A percentile compares a stretch with the other conserved stretches of the same genome.
These are phyloP conservation scores for Vidua chalybeata DNA, from an alignment of 2,113 vertebrate genomes.

Conservation along the genomic window DNA sequence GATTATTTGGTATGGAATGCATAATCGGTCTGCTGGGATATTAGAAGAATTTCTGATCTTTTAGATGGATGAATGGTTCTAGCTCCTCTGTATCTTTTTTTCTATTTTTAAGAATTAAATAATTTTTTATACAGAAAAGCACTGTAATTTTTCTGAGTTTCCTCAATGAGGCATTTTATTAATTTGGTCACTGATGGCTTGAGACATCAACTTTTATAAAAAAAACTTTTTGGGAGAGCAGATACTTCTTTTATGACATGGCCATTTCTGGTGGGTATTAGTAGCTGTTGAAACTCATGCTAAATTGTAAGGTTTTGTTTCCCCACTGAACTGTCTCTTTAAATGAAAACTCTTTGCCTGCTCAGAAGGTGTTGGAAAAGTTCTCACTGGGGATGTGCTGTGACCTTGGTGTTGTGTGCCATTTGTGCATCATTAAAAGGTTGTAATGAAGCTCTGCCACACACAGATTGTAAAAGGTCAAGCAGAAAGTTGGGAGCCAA, in stretches of 20 bases:
- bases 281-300: neutral
- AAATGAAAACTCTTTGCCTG: conserved; percentile 43
- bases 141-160: neutral
- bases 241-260: neutral
- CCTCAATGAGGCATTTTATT: neutral
- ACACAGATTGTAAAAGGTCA: conserved; percentile 84
- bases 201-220: neutral
- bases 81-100: neutral
- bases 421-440: conserved; percentile 86
- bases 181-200: neutral
- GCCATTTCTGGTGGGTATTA: neutral
- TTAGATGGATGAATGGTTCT: neutral
- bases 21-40: neutral
- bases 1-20: neutral
- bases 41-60: neutral
- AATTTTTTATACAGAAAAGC: neutral
- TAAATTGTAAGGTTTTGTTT: neutral
- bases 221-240: neutral
- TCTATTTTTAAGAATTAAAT: neutral
- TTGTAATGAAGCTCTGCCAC: conserved; percentile 82
- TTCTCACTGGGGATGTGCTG: conserved; percentile 62
- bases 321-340: conserved; percentile 5
- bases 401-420: conserved; percentile 83
- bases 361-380: conserved; percentile 62
- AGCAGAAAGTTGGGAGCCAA: conserved; percentile 81